Conservation (phyloP, 2,113 vertebrate species). For the Vombatus ursinus region DNA sequence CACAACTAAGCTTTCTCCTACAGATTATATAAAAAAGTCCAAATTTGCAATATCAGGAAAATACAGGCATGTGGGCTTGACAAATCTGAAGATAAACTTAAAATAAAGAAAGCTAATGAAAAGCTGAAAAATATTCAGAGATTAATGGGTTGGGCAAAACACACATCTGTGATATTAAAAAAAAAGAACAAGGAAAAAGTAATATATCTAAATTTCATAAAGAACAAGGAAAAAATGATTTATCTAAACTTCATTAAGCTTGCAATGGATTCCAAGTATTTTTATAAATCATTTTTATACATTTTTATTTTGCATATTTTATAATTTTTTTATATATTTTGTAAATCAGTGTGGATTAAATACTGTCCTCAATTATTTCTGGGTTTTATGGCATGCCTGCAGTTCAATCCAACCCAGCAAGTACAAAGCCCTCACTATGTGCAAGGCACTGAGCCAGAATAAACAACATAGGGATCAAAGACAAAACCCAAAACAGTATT, state of each 20-base stretch:
- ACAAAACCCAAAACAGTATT: neutral
- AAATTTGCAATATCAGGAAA: neutral
- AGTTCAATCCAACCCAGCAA: neutral
- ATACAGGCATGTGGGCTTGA: neutral
- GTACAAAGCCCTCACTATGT: neutral
- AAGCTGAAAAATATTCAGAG: neutral
- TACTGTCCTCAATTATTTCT: neutral
- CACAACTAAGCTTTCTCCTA: neutral
- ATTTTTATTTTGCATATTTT: too few relatives aligned
- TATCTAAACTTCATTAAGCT: neutral
- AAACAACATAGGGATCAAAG: neutral
- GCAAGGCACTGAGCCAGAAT: neutral
- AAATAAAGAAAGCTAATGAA: neutral
- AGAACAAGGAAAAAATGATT: too few relatives aligned
- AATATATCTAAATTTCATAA: neutral
- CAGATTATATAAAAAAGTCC: neutral
- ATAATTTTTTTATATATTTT: neutral
- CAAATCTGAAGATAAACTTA: neutral
- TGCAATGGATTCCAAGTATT: neutral
- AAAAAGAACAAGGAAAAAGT: neutral
- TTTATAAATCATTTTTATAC: too few relatives aligned
- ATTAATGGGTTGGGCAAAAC: neutral
- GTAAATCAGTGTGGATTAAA: neutral
- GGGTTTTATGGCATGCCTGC: neutral
- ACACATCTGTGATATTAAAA: neutral